Evolutionary conservation across 2,113 vertebrate species (phyloP).

Genomic region (Ovibos moschatus): DNA sequence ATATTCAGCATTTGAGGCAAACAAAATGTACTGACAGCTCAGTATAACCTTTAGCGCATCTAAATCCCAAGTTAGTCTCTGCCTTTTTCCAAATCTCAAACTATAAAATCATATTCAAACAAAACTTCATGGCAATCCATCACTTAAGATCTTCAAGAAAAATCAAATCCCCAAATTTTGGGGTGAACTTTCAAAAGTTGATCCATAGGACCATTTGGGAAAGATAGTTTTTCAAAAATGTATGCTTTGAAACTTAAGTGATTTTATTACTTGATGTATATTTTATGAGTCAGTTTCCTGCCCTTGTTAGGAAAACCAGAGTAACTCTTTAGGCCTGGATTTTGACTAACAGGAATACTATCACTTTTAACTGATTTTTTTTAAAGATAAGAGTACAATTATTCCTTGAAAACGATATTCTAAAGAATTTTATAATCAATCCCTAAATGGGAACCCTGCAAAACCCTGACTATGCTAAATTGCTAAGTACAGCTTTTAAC

Average conservation of each 20-base stretch:
- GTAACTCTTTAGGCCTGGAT: neutral
- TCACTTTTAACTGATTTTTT: neutral
- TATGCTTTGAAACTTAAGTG: neutral
- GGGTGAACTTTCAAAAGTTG: neutral
- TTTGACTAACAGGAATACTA: neutral
- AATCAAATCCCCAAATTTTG: conserved; percentile 11
- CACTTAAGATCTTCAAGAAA: neutral
- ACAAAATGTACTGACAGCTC: neutral
- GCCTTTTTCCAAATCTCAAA: neutral
- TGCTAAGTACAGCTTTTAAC: neutral
- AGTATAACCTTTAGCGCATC: neutral
- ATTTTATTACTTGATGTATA: neutral
- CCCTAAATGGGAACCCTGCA: neutral
- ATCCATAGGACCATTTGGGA: neutral
- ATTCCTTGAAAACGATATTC: neutral
- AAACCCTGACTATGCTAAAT: neutral
- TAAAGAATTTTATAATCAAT: neutral
- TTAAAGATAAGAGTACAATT: neutral
- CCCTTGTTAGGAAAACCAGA: neutral
- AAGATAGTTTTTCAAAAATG: neutral
- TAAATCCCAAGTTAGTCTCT: neutral
- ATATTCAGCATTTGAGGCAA: neutral
- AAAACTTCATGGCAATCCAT: neutral
- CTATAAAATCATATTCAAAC: neutral
- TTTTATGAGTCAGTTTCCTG: neutral